Percentiles rank a stretch among this genome's conserved stretches.
Evolutionary conservation across 2,888 invertebrate genomes (phyloP).

Genomic region (Polietes domitor): DNA sequence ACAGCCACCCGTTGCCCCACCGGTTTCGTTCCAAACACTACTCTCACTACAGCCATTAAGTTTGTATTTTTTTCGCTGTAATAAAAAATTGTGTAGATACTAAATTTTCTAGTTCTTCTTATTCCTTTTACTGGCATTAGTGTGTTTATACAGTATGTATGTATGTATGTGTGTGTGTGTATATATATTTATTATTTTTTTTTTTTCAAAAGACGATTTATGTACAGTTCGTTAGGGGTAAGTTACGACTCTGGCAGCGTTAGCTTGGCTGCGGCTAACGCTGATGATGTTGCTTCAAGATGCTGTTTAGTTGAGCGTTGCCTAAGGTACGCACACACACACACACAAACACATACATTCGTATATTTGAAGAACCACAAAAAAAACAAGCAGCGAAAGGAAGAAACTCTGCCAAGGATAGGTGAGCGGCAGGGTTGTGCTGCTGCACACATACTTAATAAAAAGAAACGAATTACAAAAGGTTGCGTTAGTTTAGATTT

Average conservation of each 20-base stretch:
- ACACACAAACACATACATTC: background rate
- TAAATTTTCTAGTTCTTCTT: conserved; percentile 75
- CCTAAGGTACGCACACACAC: conserved; percentile 58
- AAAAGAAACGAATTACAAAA: conserved; percentile 66
- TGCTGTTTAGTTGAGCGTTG: conserved; percentile 63
- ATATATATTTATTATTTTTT: conserved; percentile 37
- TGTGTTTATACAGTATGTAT: conserved; percentile 74
- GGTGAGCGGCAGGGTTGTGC: conserved; percentile 54
- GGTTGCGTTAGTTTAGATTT: conserved; percentile 67
- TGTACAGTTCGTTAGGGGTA: conserved; percentile 76
- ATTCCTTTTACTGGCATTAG: conserved; percentile 75
- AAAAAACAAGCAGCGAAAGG: conserved; percentile 32
- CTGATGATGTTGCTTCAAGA: conserved; percentile 73
- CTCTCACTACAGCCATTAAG: conserved; percentile 78
- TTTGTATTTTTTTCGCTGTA: conserved; percentile 76
- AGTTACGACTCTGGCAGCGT: conserved; percentile 68
- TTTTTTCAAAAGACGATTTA: conserved; percentile 80
- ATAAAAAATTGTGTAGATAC: conserved; percentile 77
- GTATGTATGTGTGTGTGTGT: background rate
- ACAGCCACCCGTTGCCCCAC: background rate
- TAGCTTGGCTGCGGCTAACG: conserved; percentile 59
- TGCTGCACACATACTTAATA: conserved; percentile 55
- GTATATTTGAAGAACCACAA: conserved; percentile 11
- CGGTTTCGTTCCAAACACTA: conserved; percentile 64
- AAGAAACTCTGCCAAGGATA: conserved; percentile 49